Conservation (phyloP, 2,797 vertebrate genomes). For the Gadopsis bispinosus region DNA sequence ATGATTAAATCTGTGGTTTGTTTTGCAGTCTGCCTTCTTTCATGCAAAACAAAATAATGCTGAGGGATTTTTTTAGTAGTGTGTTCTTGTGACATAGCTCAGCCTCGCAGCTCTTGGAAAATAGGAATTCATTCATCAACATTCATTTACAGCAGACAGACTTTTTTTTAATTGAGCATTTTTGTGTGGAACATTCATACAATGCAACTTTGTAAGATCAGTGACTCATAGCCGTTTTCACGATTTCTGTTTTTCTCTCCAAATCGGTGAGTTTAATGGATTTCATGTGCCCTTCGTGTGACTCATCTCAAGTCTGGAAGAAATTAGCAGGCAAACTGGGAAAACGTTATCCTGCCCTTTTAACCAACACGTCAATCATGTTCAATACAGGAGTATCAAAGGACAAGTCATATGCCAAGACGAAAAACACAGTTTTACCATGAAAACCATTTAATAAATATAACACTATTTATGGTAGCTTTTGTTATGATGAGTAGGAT, state of each 20-base stretch:
- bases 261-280: constrained; percentile 23
- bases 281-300: constrained; percentile 36
- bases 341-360: constrained; percentile 27
- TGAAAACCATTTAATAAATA: too few relatives aligned
- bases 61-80: constrained; percentile 1
- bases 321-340: constrained; percentile 36
- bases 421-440: too few relatives aligned
- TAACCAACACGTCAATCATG: constrained; percentile 21
- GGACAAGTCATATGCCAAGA: too few relatives aligned
- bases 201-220: not conserved
- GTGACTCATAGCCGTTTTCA: constrained; percentile 17
- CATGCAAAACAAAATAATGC: not conserved
- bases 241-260: constrained; percentile 30
- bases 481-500: not conserved
- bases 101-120: constrained; percentile 24
- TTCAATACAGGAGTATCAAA: not conserved
- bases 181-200: constrained; percentile 1
- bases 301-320: constrained; percentile 65
- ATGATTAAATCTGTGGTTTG: not conserved
- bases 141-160: constrained; percentile 12
- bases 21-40: not conserved
- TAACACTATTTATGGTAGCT: not conserved
- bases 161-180: constrained; percentile 1
- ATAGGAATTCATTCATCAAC: constrained; percentile 22
- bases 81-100: constrained; percentile 42